Evolutionary conservation across 2,888 invertebrate genomes (phyloP).

Genomic region (Auanema sp.): DNA sequence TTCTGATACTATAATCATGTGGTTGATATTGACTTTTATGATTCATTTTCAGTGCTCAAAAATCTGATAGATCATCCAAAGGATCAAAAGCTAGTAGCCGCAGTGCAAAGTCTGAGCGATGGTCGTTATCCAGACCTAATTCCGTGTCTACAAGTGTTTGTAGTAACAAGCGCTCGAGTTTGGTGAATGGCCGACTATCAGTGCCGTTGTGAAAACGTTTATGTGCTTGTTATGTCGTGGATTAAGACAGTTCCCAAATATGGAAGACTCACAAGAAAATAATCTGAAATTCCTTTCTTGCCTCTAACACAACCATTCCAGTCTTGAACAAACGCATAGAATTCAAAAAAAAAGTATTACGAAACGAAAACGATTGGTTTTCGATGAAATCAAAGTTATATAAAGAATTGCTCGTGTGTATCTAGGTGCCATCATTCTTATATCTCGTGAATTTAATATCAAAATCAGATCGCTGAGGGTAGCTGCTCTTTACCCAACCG

Average conservation of each 20-base stretch:
- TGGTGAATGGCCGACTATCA: constrained; percentile 37
- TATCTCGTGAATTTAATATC: no score
- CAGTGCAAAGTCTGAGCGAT: constrained; percentile 33
- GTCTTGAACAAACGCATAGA: not conserved
- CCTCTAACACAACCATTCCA: not conserved
- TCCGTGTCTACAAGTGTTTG: constrained; percentile 29
- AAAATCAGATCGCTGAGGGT: no score
- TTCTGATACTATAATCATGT: no score
- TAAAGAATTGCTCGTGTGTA: no score
- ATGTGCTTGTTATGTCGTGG: not conserved
- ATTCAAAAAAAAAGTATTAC: not conserved
- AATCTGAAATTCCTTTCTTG: not conserved
- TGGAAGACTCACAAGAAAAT: not conserved
- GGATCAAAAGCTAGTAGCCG: constrained; percentile 35
- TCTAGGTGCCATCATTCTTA: no score
- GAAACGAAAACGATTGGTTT: constrained; percentile 7
- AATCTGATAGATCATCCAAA: constrained; percentile 40
- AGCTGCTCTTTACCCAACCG: no score
- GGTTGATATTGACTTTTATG: no score
- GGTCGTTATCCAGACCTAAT: constrained; percentile 22
- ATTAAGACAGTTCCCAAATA: not conserved
- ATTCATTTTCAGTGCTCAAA: constrained; percentile 7
- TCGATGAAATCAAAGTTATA: no score
- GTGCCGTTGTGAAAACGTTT: constrained; percentile 28
- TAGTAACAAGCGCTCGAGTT: constrained; percentile 27